Evolutionary conservation across 2,113 vertebrate species (phyloP).

Genomic region (Calidris pugnax): DNA sequence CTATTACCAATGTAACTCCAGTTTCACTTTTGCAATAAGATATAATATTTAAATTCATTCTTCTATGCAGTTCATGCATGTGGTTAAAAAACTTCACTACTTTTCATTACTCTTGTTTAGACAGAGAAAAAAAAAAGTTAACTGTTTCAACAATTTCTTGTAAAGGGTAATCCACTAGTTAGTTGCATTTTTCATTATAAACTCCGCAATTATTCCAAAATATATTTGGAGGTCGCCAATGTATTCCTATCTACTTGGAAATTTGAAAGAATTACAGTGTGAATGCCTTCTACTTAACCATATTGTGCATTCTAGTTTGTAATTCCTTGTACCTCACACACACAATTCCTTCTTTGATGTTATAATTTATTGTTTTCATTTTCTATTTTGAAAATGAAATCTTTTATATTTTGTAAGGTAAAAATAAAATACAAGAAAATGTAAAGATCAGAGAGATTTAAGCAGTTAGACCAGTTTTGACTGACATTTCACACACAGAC

Average conservation of each 20-base stretch:
- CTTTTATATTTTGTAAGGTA: background rate
- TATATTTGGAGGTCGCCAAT: background rate
- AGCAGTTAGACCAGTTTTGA: background rate
- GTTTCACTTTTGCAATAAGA: background rate
- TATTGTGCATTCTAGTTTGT: background rate
- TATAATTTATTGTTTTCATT: background rate
- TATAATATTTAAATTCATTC: background rate
- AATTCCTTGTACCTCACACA: background rate
- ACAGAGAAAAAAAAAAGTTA: background rate
- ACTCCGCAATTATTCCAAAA: background rate
- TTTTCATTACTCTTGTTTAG: background rate
- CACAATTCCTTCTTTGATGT: background rate
- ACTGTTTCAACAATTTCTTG: background rate
- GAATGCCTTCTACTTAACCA: background rate
- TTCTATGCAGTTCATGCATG: background rate
- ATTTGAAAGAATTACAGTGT: background rate
- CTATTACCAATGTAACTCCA: rapidly evolving
- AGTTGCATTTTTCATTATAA: background rate
- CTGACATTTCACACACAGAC: background rate
- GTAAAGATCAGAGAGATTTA: background rate
- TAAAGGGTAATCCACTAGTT: background rate
- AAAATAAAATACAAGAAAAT: background rate
- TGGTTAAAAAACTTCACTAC: background rate
- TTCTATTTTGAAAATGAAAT: background rate
- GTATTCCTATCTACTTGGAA: background rate